phyloP scores from a whole-genome alignment of 2,888 invertebrate species.

The Cremastobaeus sp. region DNA sequence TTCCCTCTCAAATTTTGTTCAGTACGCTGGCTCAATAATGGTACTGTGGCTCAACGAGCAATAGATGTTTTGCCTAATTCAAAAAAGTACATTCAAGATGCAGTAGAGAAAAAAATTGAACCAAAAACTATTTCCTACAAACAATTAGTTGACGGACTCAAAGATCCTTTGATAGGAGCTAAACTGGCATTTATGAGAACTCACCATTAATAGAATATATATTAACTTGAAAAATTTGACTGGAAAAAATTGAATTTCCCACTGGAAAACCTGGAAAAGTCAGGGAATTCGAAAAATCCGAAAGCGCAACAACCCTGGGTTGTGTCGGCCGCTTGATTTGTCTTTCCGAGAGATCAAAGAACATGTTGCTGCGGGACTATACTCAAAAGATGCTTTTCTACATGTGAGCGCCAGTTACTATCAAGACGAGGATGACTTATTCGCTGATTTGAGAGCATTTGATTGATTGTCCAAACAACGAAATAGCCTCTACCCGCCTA shows the following conservation, averaged over 20 bases:
- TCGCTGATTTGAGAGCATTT: conserved; percentile 9
- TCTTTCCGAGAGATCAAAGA: conserved; percentile 36
- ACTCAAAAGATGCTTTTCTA: conserved; percentile 24
- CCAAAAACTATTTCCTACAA: too few species aligned
- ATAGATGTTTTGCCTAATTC: conserved; percentile 36
- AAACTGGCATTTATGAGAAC: too few species aligned
- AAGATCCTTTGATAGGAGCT: too few species aligned
- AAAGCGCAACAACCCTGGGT: too few species aligned
- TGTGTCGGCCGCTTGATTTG: too few species aligned
- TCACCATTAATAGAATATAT: too few species aligned
- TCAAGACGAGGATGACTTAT: conserved; percentile 15
- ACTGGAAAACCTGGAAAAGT: too few species aligned
- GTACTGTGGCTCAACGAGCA: conserved; percentile 26
- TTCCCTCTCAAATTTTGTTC: conserved; percentile 43
- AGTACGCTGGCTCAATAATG: conserved; percentile 36
- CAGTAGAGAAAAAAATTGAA: conserved; percentile 1
- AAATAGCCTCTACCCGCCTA: neutral
- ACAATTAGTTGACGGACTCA: too few species aligned
- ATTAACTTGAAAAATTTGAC: too few species aligned
- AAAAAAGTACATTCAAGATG: conserved; percentile 3
- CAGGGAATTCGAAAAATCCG: too few species aligned
- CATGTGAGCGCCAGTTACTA: neutral
- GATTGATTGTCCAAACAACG: neutral
- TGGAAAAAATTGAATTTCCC: too few species aligned
- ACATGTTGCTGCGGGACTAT: conserved; percentile 35